Percentiles rank a stretch among this genome's conserved stretches.
Conservation (phyloP, 2,113 vertebrate species). For the Chaenocephalus aceratus region DNA sequence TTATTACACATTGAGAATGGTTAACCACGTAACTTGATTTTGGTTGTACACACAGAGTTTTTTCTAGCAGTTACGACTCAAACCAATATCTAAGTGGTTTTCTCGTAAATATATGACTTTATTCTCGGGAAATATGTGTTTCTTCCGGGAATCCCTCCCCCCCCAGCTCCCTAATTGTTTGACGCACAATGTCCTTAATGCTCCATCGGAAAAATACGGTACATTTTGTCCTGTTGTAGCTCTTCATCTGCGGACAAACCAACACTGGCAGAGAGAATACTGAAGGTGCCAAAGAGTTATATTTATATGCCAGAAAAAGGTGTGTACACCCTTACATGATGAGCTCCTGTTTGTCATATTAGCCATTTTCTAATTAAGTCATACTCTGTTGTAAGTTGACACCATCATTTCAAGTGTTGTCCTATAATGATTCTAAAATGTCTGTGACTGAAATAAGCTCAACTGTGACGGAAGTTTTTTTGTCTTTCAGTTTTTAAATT, state of each 20-base stretch:
- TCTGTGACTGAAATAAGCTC: not conserved
- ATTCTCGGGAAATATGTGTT: too few species aligned
- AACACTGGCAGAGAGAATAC: constrained; percentile 62
- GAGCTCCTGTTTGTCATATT: not conserved
- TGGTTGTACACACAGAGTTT: too few species aligned
- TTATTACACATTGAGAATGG: not conserved
- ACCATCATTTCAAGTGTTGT: too few species aligned
- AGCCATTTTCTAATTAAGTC: not conserved
- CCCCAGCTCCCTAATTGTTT: too few species aligned
- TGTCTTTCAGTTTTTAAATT: constrained; percentile 85
- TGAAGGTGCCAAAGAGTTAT: constrained; percentile 69
- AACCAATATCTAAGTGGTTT: too few species aligned
- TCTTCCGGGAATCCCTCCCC: too few species aligned
- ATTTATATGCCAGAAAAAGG: constrained; percentile 80
- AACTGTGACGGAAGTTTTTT: constrained; percentile 6
- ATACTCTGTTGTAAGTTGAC: not conserved
- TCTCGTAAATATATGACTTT: too few species aligned
- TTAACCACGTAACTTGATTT: too few species aligned
- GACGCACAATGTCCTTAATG: too few species aligned
- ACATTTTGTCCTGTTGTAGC: constrained; percentile 20
- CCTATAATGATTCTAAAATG: not conserved
- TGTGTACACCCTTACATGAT: constrained; percentile 10
- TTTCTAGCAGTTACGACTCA: too few species aligned
- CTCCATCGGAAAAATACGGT: not conserved
- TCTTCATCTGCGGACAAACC: constrained; percentile 60